Evolutionary conservation across 2,888 invertebrate genomes (phyloP), one percentile per base, ranked within the genome.

Genomic region (Prenolepis imparis): DNA sequence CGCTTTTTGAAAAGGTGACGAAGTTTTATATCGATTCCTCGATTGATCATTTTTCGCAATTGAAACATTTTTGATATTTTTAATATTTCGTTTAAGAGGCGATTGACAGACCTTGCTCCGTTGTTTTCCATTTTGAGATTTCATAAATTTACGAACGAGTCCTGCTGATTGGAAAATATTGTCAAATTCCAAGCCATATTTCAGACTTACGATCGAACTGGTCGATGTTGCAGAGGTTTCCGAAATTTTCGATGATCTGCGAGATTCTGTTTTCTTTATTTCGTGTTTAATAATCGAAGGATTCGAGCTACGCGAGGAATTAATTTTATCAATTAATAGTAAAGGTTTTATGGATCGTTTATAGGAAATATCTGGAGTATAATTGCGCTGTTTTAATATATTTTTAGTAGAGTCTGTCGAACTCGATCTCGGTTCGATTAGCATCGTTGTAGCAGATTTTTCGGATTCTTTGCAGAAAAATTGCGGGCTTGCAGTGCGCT

Each of bases 71-170:
- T n/a, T n/a, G n/a, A n/a, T 6, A 15, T 21, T 21, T 24, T 64
- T 75, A 8, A 24, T 15, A 12, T 55, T 48, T 39, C 52, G 78
- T 44, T 70, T 80, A 6, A 36, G 12, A 18, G 36, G 24, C 61
- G 44, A 77, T 18, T 39, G 57, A 28, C 44, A 24, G 15, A 2
- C 36, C 5, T 32, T 1, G 15, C 28, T 28, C 3, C 44, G 52
- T 15, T 44, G 68, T 39, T 66, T 68, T 21, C 36, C n/a, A 12
- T 80, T 28, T 57, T 85, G 74, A 9, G 59, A 52, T 18, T 75
- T 83, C 48, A 85, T 81, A 28, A 74, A 57, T 28, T 85, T 85
- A 11, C 90, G 88, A 24, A 89, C 87, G 24, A 89, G 61, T 5
- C 32, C 70, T 0, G 78, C 81, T 12, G 89, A 89, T 32, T 84